phyloP scores from a whole-genome alignment of 1,140 invertebrate genomes.

The Rhopalosiphum maidis region DNA sequence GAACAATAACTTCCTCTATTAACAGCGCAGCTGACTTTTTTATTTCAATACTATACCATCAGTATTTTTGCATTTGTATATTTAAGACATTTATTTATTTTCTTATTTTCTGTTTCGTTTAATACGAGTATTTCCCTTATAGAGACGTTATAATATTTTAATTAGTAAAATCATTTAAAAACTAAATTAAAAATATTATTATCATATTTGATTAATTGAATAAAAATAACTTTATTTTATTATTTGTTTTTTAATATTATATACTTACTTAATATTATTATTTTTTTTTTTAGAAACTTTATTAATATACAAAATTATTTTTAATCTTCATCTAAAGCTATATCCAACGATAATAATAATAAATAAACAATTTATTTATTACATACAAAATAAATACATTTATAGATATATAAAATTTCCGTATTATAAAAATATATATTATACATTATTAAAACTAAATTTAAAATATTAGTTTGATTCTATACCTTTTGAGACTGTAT shows the following conservation, averaged over 20 bases:
- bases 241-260: no score
- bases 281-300: neutral
- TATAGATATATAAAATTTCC: no score
- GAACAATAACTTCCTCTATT: neutral
- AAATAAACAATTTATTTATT: neutral
- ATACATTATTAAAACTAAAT: no score
- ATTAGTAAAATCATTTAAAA: neutral
- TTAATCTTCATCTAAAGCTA: neutral
- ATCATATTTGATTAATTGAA: neutral
- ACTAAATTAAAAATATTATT: neutral
- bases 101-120: neutral
- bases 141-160: neutral
- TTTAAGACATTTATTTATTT: neutral
- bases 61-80: neutral
- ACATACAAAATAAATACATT: neutral
- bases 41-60: neutral
- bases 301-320: neutral
- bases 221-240: neutral
- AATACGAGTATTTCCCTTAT: neutral
- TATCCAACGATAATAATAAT: neutral
- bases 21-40: neutral
- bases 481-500: no score
- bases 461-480: no score
- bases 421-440: no score
- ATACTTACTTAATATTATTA: no score